phyloP scores from a whole-genome alignment of 2,888 invertebrate species.

The Saturnia japonica region DNA sequence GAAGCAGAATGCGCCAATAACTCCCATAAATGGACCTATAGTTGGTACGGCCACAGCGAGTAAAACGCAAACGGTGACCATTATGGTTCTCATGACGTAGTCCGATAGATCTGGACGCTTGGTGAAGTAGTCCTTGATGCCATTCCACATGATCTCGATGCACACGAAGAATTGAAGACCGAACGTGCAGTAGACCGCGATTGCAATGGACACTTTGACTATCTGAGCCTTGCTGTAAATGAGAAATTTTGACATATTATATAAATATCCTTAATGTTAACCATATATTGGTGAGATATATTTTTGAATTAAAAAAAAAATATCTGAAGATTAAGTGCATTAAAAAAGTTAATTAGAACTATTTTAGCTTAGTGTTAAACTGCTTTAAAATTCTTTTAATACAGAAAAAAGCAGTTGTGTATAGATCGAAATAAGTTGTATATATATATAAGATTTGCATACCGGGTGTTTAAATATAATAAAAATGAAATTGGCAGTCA shows the following conservation, averaged over 20 bases:
- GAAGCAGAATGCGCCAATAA: constrained; percentile 97
- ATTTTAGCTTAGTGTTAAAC: too few relatives aligned
- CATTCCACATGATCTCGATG: constrained; percentile 94
- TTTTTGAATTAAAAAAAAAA: too few relatives aligned
- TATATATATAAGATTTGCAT: too few relatives aligned
- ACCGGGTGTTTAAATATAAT: too few relatives aligned
- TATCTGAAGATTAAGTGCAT: too few relatives aligned
- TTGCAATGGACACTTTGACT: constrained; percentile 92
- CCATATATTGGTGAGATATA: background rate
- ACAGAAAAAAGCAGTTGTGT: too few relatives aligned
- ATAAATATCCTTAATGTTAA: background rate
- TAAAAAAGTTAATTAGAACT: too few relatives aligned
- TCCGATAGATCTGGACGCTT: constrained; percentile 87
- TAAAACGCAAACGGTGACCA: constrained; percentile 85
- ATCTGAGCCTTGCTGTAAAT: constrained; percentile 89
- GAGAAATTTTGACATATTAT: constrained; percentile 26
- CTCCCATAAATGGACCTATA: constrained; percentile 93
- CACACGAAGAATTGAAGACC: constrained; percentile 98
- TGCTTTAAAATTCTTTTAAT: too few relatives aligned
- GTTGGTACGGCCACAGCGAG: constrained; percentile 93
- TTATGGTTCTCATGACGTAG: constrained; percentile 86
- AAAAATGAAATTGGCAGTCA: too few relatives aligned
- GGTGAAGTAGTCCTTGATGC: constrained; percentile 87
- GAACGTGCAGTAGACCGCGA: constrained; percentile 97
- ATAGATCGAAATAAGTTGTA: too few relatives aligned